phyloP scores from a whole-genome alignment of 1,140 invertebrate species.

The Rhopalosiphum maidis region DNA sequence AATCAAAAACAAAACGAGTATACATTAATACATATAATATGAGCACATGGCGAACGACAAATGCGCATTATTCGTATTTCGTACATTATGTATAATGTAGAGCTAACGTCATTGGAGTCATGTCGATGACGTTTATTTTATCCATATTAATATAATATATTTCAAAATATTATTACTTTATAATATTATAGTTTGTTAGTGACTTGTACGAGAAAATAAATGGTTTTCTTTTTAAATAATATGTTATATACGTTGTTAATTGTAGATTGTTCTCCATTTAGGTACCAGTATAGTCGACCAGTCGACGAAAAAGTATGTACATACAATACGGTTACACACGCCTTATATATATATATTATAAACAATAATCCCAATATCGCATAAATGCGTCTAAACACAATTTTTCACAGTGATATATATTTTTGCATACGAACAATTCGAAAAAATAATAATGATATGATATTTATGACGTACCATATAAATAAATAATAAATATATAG shows the following conservation, averaged over 20 bases:
- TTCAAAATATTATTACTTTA: not conserved
- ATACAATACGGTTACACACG: not conserved
- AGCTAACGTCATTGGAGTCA: too few relatives aligned
- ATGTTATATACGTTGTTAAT: not conserved
- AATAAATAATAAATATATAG: not conserved
- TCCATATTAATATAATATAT: not conserved
- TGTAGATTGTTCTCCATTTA: not conserved
- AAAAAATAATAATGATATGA: not conserved
- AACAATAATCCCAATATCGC: not conserved
- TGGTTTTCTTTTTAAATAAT: not conserved
- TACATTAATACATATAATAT: too few relatives aligned
- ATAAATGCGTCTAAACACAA: not conserved
- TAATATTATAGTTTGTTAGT: not conserved
- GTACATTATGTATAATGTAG: too few relatives aligned
- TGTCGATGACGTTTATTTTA: too few relatives aligned
- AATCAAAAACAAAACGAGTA: too few relatives aligned
- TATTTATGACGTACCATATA: not conserved
- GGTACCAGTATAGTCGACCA: not conserved
- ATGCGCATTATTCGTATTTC: not conserved
- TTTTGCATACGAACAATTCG: not conserved
- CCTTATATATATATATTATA: not conserved
- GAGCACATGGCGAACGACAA: not conserved
- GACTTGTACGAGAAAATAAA: not conserved
- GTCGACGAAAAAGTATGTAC: not conserved
- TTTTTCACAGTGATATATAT: not conserved